Conservation (phyloP, 2,888 invertebrate species). For the Lamellibrachia columna region DNA sequence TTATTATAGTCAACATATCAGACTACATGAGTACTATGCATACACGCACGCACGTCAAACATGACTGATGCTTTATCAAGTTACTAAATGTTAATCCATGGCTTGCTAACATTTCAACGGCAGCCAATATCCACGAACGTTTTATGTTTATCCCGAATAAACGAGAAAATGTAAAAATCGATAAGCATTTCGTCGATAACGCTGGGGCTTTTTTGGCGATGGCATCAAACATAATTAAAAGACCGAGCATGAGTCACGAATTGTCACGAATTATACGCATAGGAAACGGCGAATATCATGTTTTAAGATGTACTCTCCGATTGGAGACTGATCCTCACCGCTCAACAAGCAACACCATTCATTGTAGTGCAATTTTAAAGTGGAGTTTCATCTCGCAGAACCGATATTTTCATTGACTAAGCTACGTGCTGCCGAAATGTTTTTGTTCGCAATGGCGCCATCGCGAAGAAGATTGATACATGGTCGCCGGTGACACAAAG, state of each 20-base stretch:
- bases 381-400: neutral
- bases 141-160: neutral
- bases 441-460: slow-evolving; percentile 6
- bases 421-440: neutral
- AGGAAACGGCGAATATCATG: slow-evolving; percentile 4
- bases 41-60: neutral
- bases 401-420: slow-evolving; percentile 5
- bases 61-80: too few species aligned
- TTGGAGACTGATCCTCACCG: neutral
- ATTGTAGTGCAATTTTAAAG: slow-evolving; percentile 16
- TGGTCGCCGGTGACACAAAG: neutral
- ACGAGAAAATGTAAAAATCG: neutral
- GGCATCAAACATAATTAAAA: neutral
- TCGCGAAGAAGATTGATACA: neutral
- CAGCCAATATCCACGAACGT: neutral
- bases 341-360: slow-evolving; percentile 1
- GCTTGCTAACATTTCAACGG: neutral
- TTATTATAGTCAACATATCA: neutral
- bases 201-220: neutral
- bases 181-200: neutral
- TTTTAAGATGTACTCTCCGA: neutral
- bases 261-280: neutral
- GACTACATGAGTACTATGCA: neutral
- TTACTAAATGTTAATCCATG: neutral
- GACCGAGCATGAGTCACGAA: neutral